Percentiles rank a stretch among this genome's conserved stretches.
phyloP scores from a whole-genome alignment of 2,797 vertebrate species.

The Antennarius maculatus region DNA sequence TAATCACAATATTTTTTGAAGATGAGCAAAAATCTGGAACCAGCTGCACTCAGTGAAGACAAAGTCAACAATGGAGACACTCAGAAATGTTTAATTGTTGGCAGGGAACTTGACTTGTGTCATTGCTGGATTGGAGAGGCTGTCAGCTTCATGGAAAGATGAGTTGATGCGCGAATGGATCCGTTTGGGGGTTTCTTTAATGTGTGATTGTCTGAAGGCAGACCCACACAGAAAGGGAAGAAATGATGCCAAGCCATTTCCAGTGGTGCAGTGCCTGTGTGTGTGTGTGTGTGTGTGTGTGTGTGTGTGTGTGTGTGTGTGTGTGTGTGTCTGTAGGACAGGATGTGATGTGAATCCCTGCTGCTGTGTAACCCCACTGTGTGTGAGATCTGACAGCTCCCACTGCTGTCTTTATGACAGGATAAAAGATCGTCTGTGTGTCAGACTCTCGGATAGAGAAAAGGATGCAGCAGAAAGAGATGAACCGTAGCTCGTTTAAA shows the following conservation, averaged over 20 bases:
- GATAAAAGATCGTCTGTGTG: constrained; percentile 50
- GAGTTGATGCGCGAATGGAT: constrained; percentile 27
- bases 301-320: constrained; percentile 5
- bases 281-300: constrained; percentile 15
- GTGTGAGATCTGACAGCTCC: constrained; percentile 71
- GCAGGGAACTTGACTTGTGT: constrained; percentile 16
- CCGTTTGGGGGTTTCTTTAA: constrained; percentile 30
- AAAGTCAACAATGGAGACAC: constrained; percentile 20
- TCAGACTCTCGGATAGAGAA: constrained; percentile 48
- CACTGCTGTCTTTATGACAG: constrained; percentile 48
- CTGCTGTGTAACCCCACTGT: constrained; percentile 58
- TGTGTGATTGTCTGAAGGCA: constrained; percentile 28
- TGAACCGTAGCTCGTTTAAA: constrained; percentile 35
- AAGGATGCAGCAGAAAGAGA: constrained; percentile 42
- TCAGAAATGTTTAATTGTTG: constrained; percentile 32
- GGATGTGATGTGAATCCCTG: constrained; percentile 50
- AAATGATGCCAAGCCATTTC: constrained; percentile 36
- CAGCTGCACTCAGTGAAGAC: constrained; percentile 9
- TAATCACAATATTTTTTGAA: constrained; percentile 4
- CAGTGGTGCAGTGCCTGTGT: constrained; percentile 14
- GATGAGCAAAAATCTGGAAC: constrained; percentile 14
- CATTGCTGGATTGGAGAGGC: constrained; percentile 5
- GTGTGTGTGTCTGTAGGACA: constrained; percentile 9
- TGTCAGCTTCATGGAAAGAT: constrained; percentile 24
- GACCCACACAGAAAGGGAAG: constrained; percentile 23